Conservation (phyloP, 2,797 vertebrate genomes). For the Esox lucius region DNA sequence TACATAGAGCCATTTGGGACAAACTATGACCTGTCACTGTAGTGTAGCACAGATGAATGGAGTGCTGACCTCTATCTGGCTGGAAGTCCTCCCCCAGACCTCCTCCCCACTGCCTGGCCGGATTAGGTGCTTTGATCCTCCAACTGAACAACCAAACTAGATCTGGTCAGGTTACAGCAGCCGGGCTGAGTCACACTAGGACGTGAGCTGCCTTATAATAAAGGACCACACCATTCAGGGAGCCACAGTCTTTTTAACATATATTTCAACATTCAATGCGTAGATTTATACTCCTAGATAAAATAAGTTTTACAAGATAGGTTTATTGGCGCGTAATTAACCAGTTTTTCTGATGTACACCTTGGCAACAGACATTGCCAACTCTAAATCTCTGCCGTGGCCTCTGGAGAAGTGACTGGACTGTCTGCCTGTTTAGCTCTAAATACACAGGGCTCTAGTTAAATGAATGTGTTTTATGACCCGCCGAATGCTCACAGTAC, state of each 20-base stretch:
- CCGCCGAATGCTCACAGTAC: not conserved
- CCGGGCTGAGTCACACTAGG: not conserved
- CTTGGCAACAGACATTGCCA: not conserved
- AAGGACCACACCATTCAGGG: not conserved
- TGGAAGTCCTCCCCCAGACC: conserved; percentile 9
- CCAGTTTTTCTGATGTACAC: not conserved
- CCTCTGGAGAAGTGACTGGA: too few species aligned
- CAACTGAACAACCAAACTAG: not conserved
- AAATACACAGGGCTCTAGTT: too few species aligned
- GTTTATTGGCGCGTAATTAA: not conserved
- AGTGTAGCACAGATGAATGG: not conserved
- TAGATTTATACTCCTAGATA: too few species aligned
- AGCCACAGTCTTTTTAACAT: not conserved
- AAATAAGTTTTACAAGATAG: not conserved
- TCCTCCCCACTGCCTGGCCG: not conserved
- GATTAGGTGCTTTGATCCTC: not conserved
- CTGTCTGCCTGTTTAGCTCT: too few species aligned
- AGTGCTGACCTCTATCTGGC: not conserved
- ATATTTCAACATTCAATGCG: too few species aligned
- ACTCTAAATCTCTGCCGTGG: too few species aligned
- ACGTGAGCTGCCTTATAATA: not conserved
- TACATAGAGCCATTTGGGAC: not conserved
- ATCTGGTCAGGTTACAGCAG: not conserved
- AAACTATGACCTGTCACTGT: not conserved
- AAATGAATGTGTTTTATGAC: too few species aligned